A percentile compares a stretch with the other conserved stretches of the same genome.
Conservation (phyloP, 1,140 invertebrate genomes). For the Polypedilum vanderplanki region DNA sequence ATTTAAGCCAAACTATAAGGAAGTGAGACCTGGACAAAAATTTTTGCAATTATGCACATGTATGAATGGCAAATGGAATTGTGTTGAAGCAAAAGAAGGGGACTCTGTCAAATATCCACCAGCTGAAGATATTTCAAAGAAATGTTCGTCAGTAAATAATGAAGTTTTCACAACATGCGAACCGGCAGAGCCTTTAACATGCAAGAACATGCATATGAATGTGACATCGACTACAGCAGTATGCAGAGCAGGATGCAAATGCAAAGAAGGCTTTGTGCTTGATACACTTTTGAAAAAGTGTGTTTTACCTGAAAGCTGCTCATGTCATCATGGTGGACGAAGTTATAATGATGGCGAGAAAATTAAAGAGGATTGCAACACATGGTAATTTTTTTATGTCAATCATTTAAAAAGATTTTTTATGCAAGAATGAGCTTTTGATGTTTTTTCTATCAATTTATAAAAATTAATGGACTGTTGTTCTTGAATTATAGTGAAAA, state of each 20-base stretch:
- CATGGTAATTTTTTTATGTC: constrained; percentile 55
- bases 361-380: constrained; percentile 76
- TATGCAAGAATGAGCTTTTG: too few species aligned
- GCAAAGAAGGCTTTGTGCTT: constrained; percentile 65
- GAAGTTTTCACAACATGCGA: constrained; percentile 70
- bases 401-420: too few species aligned
- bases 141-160: constrained; percentile 54
- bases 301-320: constrained; percentile 62
- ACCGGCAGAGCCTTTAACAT: constrained; percentile 65
- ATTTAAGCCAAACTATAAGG: constrained; percentile 66
- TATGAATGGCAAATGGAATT: constrained; percentile 64
- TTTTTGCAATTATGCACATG: constrained; percentile 68
- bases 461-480: background rate
- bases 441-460: too few species aligned
- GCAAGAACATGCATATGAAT: constrained; percentile 69
- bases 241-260: constrained; percentile 71
- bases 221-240: constrained; percentile 45
- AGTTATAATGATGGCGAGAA: constrained; percentile 69
- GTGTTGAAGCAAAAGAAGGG: constrained; percentile 52
- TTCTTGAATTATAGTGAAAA: too few species aligned
- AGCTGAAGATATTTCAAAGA: constrained; percentile 50
- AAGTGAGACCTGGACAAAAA: constrained; percentile 58
- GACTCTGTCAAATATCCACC: constrained; percentile 58
- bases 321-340: constrained; percentile 79
- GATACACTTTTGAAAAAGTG: constrained; percentile 61